These are phyloP conservation scores for Sternarchorhynchus goeldii DNA, from an alignment of 2,797 vertebrate genomes.

Conservation along the genomic window DNA sequence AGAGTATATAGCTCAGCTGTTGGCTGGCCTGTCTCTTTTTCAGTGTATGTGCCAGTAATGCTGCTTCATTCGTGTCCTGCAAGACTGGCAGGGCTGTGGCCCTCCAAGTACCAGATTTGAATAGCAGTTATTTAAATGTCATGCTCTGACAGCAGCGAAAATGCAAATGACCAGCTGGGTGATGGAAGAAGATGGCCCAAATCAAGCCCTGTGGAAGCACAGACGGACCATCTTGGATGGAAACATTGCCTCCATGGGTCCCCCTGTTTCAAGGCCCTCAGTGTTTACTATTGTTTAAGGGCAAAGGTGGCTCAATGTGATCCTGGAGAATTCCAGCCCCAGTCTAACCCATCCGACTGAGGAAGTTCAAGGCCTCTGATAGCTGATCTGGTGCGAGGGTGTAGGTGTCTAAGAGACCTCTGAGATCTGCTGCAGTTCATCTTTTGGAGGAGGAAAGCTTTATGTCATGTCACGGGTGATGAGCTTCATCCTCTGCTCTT, in stretches of 20 bases:
- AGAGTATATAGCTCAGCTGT: constrained; percentile 2
- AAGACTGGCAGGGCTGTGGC: constrained; percentile 10
- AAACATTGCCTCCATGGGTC: neutral
- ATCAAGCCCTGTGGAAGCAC: neutral
- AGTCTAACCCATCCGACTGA: neutral
- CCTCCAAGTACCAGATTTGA: constrained; percentile 24
- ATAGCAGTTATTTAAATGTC: constrained; percentile 65
- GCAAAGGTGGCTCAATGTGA: neutral
- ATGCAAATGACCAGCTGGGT: constrained; percentile 61
- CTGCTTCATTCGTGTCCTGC: constrained; percentile 19
- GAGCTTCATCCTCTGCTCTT: neutral
- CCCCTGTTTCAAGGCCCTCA: neutral
- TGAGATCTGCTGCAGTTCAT: too few species aligned
- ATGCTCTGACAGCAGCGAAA: constrained; percentile 44
- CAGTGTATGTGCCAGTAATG: constrained; percentile 14
- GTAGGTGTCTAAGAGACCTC: constrained; percentile 33
- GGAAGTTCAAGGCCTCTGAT: neutral
- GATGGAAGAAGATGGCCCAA: constrained; percentile 48
- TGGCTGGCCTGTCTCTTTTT: constrained; percentile 6
- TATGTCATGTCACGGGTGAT: neutral
- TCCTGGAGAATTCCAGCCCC: neutral
- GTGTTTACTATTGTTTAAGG: neutral
- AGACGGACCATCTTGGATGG: constrained; percentile 10
- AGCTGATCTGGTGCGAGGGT: constrained; percentile 50
- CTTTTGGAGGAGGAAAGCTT: too few species aligned